These are phyloP conservation scores for Manacus vitellinus DNA, from an alignment of 2,113 vertebrate species.

Conservation along the genomic window DNA sequence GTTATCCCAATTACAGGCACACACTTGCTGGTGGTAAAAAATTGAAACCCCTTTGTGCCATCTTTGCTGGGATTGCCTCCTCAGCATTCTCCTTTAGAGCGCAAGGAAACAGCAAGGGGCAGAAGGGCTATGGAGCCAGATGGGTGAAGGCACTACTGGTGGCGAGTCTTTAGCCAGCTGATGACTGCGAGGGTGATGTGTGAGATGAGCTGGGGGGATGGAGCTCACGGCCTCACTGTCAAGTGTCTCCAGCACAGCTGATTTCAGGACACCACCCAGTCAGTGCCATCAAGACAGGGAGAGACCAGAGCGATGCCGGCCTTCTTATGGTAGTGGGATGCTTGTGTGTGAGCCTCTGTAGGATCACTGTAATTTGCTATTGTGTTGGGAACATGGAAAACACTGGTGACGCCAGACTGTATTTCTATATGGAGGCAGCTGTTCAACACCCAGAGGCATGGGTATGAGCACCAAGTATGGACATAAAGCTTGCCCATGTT, in stretches of 20 bases:
- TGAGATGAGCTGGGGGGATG: neutral
- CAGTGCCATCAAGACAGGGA: neutral
- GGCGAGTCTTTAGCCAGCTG: neutral
- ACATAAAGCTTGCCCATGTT: neutral
- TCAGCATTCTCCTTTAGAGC: neutral
- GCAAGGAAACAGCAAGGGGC: neutral
- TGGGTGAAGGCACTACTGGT: neutral
- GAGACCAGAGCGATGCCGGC: neutral
- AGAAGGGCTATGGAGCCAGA: neutral
- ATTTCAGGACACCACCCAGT: neutral
- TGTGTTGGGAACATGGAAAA: neutral
- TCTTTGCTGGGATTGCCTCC: neutral
- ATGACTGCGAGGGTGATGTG: neutral
- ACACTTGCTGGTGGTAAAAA: neutral
- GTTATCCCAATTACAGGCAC: neutral
- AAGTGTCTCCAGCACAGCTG: neutral
- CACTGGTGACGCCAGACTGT: neutral
- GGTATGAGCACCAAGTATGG: neutral
- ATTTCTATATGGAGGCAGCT: neutral
- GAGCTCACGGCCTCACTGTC: neutral
- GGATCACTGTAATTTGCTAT: neutral
- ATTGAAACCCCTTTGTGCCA: neutral
- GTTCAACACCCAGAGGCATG: neutral
- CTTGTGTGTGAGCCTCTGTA: neutral
- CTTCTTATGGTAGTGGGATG: accelerated